Base-by-base conservation (phyloP, 1,140 invertebrate genomes). In the Trachelipus rathkii region DNA sequence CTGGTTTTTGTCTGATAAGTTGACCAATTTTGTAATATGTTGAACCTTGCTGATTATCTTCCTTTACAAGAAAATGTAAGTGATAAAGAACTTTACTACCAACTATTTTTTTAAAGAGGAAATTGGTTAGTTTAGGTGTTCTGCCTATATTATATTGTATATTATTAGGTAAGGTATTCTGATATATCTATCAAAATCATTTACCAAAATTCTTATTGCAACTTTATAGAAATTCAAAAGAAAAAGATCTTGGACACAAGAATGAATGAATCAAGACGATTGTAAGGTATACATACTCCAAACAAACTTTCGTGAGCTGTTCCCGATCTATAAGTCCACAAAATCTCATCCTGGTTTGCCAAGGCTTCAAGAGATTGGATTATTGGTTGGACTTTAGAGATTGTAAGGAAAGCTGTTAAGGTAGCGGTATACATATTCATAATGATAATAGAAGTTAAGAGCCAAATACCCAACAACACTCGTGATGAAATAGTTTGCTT, bases 391-490 rank as follows among this genome's bases (percentile, higher is more conserved):
- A 77, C 24, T 9, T 72, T 70, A 9, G 79, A 77, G 23, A 81
- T 74, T 4, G 77, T 78, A 9, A 81, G 74, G 79, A 81, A 81
- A 45, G 79, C 77, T 68, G 76, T 78, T 21, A 81, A 72, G 15
- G 74, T 81, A 1, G 79, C 83, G 0, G 83, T 77, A 75, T 84
- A 84, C n/a, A 80, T 81, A 73, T 83, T 83, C n/a, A 81, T 82
- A 19, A 84, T 71, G 24, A 82, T 81, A 11, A 84, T 77, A 24
- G 80, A 80, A 24, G 79, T 67, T 24, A 82, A 60, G 79, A 82
- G 83, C 84, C 84, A 84, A 68, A 84, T 71, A 10, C 74, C 81
- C 11, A 82, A 67, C 10, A 84, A 72, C 72, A 84, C 82, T 24
- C 83, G 77, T n/a, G 82, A 78, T 1, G 80, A 71, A 23, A 78